Evolutionary conservation across 2,113 vertebrate species (phyloP), one percentile per base, ranked within the genome.

Genomic region (Arothron firmamentum): DNA sequence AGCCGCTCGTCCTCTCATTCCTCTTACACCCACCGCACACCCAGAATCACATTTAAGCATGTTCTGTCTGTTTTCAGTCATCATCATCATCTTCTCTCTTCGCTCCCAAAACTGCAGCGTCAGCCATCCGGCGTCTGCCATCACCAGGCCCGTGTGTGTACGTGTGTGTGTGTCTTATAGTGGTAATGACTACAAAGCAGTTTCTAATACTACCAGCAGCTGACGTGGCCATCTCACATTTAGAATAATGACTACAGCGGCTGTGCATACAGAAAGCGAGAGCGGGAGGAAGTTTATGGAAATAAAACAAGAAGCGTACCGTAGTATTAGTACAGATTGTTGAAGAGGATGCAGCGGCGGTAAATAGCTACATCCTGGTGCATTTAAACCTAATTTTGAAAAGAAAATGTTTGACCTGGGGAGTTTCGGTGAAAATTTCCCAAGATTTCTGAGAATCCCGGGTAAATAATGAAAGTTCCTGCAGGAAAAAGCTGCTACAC

Each of bases 141-240:
- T 43, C 16, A 11, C 59, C 18, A 17, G 51, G 21, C 64, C 70
- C 49, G n/a, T 15, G 34, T 3, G 10, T 43, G 19, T 34, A 53
- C 53, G 51, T 4, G 14, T 1, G 9, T 57, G 17, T 51, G 54
- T 55, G 66, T 50, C n/a, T 60, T 54, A 78, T 57, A 52, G 23
- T 64, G 43, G 55, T 64, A 34, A 45, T 8, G 20, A 66, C 58
- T 63, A 69, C 45, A 71, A 72, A 73, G 68, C 68, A 67, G 69
- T 82, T 81, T 74, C 72, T 77, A 80, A 74, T 74, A 78, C 48
- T 72, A 80, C 77, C 72, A 65, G 58, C 46, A 42, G 83, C 62
- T 77, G 77, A 77, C 60, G 65, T 75, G 72, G 67, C 58, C 70
- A 75, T 72, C 62, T 80, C 68, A 82, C 75, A 81, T 85, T 84